Evolutionary conservation across 2,888 invertebrate species (phyloP).

Genomic region (Lumbricus terrestris): DNA sequence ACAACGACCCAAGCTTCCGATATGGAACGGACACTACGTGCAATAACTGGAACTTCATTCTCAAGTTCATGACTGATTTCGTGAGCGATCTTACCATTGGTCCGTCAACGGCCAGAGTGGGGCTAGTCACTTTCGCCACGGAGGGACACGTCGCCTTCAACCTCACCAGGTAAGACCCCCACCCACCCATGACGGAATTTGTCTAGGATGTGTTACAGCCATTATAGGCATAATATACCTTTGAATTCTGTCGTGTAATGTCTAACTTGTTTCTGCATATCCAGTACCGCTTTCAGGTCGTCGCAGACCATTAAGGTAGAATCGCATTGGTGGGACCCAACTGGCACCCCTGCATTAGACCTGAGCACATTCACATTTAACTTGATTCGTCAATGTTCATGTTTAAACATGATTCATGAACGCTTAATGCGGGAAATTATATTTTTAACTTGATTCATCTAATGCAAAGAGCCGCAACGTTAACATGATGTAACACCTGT

Average conservation of each 20-base stretch:
- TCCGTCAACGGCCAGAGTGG: neutral
- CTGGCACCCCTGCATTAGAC: no score
- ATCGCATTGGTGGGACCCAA: no score
- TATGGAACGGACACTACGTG: constrained; percentile 22
- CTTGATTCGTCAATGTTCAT: no score
- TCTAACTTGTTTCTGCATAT: neutral
- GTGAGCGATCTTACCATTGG: constrained; percentile 9
- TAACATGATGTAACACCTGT: no score
- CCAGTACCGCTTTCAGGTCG: no score
- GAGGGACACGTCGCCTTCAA: neutral
- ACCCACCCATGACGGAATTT: neutral
- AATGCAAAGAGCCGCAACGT: no score
- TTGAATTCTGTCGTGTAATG: neutral
- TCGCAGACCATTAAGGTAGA: no score
- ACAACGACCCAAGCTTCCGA: constrained; percentile 15
- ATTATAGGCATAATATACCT: neutral
- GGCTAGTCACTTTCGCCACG: constrained; percentile 16
- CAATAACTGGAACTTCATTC: constrained; percentile 21
- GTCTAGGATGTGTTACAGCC: no score
- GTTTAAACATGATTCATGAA: no score
- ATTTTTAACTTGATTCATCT: no score
- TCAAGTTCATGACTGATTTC: constrained; percentile 11
- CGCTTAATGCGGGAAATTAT: no score
- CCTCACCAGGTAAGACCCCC: neutral
- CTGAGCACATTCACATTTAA: no score